Conservation (phyloP, 2,113 vertebrate species). For the Corvus moneduloides region DNA sequence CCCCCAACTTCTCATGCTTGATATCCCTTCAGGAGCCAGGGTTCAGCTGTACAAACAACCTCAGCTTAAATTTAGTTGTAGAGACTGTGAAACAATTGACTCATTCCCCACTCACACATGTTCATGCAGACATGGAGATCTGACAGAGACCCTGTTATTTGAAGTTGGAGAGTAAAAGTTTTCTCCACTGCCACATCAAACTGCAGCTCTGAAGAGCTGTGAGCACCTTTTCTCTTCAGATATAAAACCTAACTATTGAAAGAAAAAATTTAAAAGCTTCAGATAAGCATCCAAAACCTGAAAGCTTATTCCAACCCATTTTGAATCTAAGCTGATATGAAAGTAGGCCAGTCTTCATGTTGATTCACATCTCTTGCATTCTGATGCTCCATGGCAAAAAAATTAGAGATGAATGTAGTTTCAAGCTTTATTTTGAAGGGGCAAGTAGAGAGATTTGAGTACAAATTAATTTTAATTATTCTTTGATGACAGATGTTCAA, state of each 20-base stretch:
- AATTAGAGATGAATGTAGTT: background rate
- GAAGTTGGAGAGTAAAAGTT: background rate
- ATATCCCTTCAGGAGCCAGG: background rate
- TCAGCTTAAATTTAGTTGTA: conserved; percentile 19
- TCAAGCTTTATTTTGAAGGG: background rate
- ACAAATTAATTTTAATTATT: background rate
- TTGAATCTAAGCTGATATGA: background rate
- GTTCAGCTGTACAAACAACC: conserved; percentile 49
- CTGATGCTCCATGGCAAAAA: background rate
- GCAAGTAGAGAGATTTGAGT: background rate
- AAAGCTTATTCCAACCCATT: background rate
- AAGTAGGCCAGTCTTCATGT: background rate
- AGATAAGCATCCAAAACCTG: background rate
- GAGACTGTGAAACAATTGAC: background rate
- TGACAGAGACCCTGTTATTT: background rate
- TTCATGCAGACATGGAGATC: background rate
- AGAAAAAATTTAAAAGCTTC: background rate
- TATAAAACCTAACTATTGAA: background rate
- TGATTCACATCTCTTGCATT: background rate
- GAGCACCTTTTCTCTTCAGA: background rate
- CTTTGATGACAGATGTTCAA: background rate
- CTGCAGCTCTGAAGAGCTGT: background rate
- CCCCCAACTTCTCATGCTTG: background rate
- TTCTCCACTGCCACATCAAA: background rate
- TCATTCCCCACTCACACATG: background rate